Conservation (phyloP, 2,113 vertebrate species). For the Ornithorhynchus anatinus region DNA sequence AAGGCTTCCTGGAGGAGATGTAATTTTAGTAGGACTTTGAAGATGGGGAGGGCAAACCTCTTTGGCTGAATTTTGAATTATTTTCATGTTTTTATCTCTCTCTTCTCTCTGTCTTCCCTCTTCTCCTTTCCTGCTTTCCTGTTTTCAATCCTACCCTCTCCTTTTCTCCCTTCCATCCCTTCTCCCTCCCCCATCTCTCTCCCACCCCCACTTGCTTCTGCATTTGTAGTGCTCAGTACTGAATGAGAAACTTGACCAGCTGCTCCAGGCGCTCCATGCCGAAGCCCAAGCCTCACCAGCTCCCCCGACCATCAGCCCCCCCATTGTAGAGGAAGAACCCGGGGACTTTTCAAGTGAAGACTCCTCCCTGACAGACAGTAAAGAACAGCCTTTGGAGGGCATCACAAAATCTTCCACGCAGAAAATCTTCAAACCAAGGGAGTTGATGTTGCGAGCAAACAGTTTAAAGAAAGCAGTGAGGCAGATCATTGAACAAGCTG, state of each 20-base stretch:
- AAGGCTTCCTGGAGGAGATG: too few species aligned
- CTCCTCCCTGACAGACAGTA: constrained; percentile 86
- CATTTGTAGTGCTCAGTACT: constrained; percentile 83
- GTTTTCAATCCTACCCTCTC: too few species aligned
- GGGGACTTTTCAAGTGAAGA: constrained; percentile 89
- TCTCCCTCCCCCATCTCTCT: not conserved
- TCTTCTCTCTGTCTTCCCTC: too few species aligned
- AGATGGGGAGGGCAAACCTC: too few species aligned
- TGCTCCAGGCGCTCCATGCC: constrained; percentile 88
- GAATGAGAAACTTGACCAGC: constrained; percentile 93
- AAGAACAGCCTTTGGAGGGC: constrained; percentile 81
- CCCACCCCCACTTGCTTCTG: not conserved
- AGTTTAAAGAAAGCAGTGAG: constrained; percentile 96
- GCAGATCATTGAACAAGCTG: constrained; percentile 94
- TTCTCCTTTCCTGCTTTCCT: too few species aligned
- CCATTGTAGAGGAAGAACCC: constrained; percentile 86
- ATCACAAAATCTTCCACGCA: constrained; percentile 75
- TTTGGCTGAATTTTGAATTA: too few species aligned
- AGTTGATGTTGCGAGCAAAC: constrained; percentile 93
- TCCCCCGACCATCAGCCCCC: constrained; percentile 70
- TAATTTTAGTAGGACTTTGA: too few species aligned
- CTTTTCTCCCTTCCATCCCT: not conserved
- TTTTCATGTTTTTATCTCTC: too few species aligned
- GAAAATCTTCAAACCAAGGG: constrained; percentile 81
- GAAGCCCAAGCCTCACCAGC: constrained; percentile 75